These are phyloP conservation scores for Pungitius pungitius DNA, from an alignment of 2,113 vertebrate genomes.

Conservation along the genomic window DNA sequence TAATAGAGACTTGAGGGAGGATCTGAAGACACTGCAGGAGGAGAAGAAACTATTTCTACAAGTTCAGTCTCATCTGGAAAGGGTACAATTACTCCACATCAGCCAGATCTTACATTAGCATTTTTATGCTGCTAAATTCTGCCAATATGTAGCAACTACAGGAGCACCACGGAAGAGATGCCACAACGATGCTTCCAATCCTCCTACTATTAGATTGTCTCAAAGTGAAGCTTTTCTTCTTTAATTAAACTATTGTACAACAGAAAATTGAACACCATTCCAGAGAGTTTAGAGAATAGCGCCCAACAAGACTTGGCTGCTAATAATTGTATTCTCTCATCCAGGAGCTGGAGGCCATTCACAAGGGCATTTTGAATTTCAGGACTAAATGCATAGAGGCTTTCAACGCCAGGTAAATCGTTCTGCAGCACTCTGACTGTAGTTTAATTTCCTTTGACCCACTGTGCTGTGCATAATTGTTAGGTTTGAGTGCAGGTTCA, in stretches of 20 bases:
- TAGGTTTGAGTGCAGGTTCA: neutral
- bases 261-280: neutral
- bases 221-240: neutral
- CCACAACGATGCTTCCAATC: neutral
- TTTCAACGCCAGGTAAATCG: conserved; percentile 23
- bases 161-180: neutral
- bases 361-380: conserved; percentile 10
- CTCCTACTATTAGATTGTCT: neutral
- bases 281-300: neutral
- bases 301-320: neutral
- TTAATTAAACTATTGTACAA: neutral
- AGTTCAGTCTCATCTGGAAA: conserved; percentile 15
- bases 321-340: neutral
- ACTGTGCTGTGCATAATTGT: neutral
- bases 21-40: conserved; percentile 28
- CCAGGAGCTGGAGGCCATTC: conserved; percentile 24
- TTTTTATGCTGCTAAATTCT: neutral
- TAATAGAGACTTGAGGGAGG: conserved; percentile 35
- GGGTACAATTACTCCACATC: neutral
- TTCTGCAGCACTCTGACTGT: neutral
- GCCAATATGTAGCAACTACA: neutral
- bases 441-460: neutral
- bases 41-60: conserved; percentile 37
- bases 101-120: neutral
- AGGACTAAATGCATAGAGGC: conserved; percentile 17